These are phyloP conservation scores for Probaryconus sp. DNA, from an alignment of 1,140 invertebrate genomes.

Conservation along the genomic window DNA sequence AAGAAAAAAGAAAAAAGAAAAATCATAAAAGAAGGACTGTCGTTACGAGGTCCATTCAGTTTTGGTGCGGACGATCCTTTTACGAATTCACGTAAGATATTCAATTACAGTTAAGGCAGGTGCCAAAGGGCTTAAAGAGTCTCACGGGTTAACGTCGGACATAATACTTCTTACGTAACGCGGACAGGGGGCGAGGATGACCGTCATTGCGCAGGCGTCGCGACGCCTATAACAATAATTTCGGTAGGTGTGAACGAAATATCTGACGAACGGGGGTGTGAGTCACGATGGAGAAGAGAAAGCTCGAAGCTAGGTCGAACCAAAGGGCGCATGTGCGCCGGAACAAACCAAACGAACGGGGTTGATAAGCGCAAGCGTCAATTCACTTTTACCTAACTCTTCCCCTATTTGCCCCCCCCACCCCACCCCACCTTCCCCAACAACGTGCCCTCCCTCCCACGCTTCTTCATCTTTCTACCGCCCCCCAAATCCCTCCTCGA, in stretches of 20 bases:
- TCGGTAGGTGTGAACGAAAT: slow-evolving; percentile 75
- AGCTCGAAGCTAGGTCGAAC: slow-evolving; percentile 38
- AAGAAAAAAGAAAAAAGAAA: too few species aligned
- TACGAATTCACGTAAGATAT: slow-evolving; percentile 10
- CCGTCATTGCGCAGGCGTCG: slow-evolving; percentile 63
- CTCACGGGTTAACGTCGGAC: slow-evolving; percentile 40
- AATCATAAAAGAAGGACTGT: too few species aligned
- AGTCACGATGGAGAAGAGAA: slow-evolving; percentile 24
- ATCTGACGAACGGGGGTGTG: slow-evolving; percentile 30
- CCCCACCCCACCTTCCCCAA: slow-evolving; percentile 7
- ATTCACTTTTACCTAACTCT: slow-evolving; percentile 52
- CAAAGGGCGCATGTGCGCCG: slow-evolving; percentile 62
- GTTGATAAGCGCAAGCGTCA: slow-evolving; percentile 64
- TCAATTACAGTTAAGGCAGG: slow-evolving; percentile 36
- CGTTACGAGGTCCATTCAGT: too few species aligned
- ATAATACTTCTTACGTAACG: slow-evolving; percentile 51
- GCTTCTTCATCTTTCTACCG: too few species aligned
- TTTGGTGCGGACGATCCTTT: not conserved
- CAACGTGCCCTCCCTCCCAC: not conserved
- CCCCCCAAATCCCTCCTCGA: slow-evolving; percentile 5
- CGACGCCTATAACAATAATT: slow-evolving; percentile 72
- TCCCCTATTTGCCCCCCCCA: not conserved
- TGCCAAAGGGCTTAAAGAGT: slow-evolving; percentile 39
- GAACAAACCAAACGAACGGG: slow-evolving; percentile 26
- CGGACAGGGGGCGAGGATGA: slow-evolving; percentile 39